These are phyloP conservation scores for Tenrec ecaudatus DNA, from an alignment of 2,113 vertebrate genomes.

Conservation along the genomic window DNA sequence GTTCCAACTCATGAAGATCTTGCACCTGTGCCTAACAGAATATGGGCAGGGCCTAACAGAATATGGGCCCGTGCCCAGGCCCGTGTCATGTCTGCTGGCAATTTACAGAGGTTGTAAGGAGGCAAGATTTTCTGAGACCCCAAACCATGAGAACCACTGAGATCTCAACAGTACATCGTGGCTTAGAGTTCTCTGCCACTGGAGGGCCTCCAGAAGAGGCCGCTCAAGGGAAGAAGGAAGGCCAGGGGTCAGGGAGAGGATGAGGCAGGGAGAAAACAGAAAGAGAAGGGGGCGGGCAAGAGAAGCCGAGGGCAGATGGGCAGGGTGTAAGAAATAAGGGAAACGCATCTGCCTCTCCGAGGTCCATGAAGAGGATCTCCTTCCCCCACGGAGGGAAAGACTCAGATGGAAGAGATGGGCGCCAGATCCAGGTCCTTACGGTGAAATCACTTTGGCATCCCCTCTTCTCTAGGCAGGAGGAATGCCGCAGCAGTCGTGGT, in stretches of 20 bases:
- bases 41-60: not conserved
- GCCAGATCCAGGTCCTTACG: accelerated
- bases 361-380: too few species aligned
- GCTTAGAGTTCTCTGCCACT: not conserved
- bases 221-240: not conserved
- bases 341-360: not conserved
- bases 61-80: too few species aligned
- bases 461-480: too few species aligned
- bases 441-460: not conserved
- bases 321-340: not conserved
- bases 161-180: accelerated
- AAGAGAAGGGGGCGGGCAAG: not conserved
- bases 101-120: not conserved
- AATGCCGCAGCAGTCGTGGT: not conserved
- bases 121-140: not conserved
- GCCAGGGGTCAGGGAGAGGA: too few species aligned
- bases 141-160: not conserved
- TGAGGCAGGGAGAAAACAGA: not conserved
- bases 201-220: accelerated
- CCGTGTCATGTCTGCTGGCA: not conserved
- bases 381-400: too few species aligned
- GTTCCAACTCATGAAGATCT: not conserved
- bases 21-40: not conserved
- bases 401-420: too few species aligned
- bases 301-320: not conserved